phyloP scores from a whole-genome alignment of 1,140 invertebrate genomes.

The Metopolophium dirhodum region DNA sequence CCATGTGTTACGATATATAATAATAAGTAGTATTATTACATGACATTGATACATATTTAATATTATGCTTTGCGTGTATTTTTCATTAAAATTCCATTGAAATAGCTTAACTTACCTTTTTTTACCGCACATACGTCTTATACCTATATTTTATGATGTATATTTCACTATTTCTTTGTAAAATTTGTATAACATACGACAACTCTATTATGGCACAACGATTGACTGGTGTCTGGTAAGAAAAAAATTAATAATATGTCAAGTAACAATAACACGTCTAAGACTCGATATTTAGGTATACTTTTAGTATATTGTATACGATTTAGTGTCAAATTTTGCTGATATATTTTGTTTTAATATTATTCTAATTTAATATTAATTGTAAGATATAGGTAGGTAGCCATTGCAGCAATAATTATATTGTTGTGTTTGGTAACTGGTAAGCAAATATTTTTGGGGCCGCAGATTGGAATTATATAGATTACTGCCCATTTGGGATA shows the following conservation, averaged over 20 bases:
- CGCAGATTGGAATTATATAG: background rate
- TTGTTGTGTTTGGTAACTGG: background rate
- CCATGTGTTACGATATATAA: background rate
- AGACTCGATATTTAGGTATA: background rate
- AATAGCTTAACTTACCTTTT: background rate
- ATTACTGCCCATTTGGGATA: background rate
- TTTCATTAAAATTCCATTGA: background rate
- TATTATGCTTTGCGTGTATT: background rate
- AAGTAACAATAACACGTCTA: background rate
- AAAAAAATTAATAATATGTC: background rate
- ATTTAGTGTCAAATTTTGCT: background rate
- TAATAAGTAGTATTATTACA: background rate
- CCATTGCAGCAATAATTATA: background rate
- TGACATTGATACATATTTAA: background rate
- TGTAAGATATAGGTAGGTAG: background rate
- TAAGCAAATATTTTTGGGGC: background rate
- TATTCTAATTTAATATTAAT: background rate
- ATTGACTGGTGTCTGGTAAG: background rate
- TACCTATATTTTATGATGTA: background rate
- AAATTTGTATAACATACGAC: background rate
- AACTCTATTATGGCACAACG: background rate
- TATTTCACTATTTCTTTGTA: background rate
- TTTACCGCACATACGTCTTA: background rate
- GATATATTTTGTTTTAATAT: background rate
- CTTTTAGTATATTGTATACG: background rate